Conservation (phyloP, 2,888 invertebrate genomes). For the Scrobipalpa costella region DNA sequence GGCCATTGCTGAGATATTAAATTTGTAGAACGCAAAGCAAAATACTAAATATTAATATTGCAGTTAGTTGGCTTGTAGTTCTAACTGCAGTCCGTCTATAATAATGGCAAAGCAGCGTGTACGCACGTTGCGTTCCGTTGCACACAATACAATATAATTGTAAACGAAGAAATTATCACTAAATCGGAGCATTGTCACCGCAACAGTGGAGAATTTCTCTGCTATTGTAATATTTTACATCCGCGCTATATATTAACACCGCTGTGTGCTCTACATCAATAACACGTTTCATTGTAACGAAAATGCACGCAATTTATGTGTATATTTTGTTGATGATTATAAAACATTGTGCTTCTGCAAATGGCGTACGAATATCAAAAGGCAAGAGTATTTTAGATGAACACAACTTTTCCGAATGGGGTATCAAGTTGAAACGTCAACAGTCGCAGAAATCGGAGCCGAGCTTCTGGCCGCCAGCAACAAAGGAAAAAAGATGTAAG, state of each 20-base stretch:
- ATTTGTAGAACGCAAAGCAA: no score
- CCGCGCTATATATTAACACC: conserved; percentile 14
- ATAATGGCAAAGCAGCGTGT: conserved; percentile 11
- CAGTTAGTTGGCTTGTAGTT: no score
- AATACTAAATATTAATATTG: no score
- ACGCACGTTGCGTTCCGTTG: conserved; percentile 45
- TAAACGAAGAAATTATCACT: conserved; percentile 49
- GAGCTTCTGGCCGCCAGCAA: conserved; percentile 61
- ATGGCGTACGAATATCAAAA: not conserved
- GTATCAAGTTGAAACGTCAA: not conserved
- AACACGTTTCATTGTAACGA: not conserved
- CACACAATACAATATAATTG: conserved; percentile 34
- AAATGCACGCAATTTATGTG: not conserved
- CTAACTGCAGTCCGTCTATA: not conserved
- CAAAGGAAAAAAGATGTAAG: conserved; percentile 72
- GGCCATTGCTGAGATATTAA: no score
- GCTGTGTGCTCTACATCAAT: not conserved
- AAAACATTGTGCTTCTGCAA: conserved; percentile 1
- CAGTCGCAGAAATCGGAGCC: conserved; percentile 35
- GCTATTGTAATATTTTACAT: conserved; percentile 39
- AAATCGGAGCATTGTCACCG: conserved; percentile 53
- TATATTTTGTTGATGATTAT: not conserved
- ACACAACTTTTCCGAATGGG: not conserved
- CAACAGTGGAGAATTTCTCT: conserved; percentile 53
- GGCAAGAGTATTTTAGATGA: not conserved